A percentile compares a stretch with the other conserved stretches of the same genome.
Conservation (phyloP, 2,113 vertebrate species). For the Natator depressus region DNA sequence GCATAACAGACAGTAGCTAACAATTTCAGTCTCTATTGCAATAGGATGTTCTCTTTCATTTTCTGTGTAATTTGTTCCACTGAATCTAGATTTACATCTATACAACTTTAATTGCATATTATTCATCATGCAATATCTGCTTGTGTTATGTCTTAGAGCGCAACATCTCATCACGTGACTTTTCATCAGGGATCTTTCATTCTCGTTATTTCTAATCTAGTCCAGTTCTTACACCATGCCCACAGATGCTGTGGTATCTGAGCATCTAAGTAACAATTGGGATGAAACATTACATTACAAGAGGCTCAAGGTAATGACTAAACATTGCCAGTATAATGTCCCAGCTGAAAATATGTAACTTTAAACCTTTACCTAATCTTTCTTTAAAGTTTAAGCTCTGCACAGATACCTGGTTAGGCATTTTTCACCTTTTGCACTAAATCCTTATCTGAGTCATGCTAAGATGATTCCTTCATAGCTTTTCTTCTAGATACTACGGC, state of each 20-base stretch:
- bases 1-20: background rate
- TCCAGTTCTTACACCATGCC: background rate
- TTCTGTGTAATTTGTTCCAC: background rate
- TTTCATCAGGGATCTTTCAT: background rate
- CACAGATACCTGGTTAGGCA: background rate
- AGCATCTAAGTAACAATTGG: background rate
- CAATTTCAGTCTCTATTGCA: background rate
- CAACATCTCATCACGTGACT: background rate
- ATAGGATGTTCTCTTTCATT: background rate
- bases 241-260: background rate
- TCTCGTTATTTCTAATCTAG: background rate
- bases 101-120: background rate
- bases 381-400: background rate
- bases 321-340: background rate
- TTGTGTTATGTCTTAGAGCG: background rate
- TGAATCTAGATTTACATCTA: constrained; percentile 3
- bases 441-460: background rate
- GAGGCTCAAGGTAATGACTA: background rate
- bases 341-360: background rate
- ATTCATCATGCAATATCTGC: background rate
- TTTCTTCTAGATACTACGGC: background rate
- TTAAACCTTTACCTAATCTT: background rate
- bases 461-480: constrained; percentile 26
- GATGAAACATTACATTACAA: background rate
- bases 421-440: background rate